These are phyloP conservation scores for Lycaon pictus DNA, from an alignment of 2,113 vertebrate genomes.

Conservation along the genomic window DNA sequence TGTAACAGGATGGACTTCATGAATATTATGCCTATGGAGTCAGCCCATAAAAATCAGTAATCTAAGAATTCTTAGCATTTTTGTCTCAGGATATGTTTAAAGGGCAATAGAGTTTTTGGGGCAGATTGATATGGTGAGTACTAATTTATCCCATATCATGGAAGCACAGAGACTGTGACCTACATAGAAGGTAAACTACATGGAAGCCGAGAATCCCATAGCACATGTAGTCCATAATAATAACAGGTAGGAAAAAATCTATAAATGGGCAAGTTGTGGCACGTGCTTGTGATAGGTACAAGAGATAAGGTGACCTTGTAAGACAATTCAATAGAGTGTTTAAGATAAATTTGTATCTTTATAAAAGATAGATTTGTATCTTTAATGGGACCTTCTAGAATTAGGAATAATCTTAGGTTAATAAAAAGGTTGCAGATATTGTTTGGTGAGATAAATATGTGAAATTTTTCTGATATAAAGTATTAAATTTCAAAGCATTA, in stretches of 20 bases:
- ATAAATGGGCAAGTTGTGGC: background rate
- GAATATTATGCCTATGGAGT: background rate
- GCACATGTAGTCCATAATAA: background rate
- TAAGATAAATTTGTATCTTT: slow-evolving; percentile 50
- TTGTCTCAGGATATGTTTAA: slow-evolving; percentile 35
- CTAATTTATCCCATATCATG: background rate
- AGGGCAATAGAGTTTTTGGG: background rate
- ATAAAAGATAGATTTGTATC: slow-evolving; percentile 34
- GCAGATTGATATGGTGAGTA: background rate
- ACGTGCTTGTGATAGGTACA: background rate
- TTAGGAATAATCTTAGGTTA: slow-evolving; percentile 42
- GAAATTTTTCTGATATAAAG: slow-evolving; percentile 30
- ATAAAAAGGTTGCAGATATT: background rate
- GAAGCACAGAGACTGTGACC: background rate
- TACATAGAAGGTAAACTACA: background rate
- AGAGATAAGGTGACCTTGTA: background rate
- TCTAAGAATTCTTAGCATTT: slow-evolving; percentile 2
- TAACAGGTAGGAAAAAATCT: background rate
- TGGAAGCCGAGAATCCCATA: background rate
- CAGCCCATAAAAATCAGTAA: background rate
- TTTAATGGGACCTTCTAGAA: slow-evolving; percentile 18
- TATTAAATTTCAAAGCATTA: slow-evolving; percentile 18
- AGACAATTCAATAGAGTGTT: background rate
- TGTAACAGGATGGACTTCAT: background rate
- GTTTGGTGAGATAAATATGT: background rate